Evolutionary conservation across 2,797 vertebrate species (phyloP).

Genomic region (Sebastes vulpes): DNA sequence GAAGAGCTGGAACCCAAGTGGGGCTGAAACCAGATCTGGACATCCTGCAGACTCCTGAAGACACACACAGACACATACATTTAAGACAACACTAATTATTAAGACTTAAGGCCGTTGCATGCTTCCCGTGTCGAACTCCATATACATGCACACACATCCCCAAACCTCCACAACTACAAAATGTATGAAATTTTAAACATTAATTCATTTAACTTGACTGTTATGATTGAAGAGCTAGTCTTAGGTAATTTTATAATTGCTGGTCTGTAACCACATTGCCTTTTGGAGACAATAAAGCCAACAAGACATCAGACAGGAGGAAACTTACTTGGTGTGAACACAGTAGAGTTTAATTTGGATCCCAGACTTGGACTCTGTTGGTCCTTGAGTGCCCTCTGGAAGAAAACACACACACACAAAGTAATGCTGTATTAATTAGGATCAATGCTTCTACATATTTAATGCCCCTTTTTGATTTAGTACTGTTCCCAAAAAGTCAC

Average conservation of each 20-base stretch:
- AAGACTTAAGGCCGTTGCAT: neutral
- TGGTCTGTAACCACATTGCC: neutral
- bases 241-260: neutral
- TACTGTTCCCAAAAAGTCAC: neutral
- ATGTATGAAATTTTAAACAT: neutral
- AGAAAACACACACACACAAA: constrained; percentile 15
- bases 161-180: neutral
- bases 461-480: neutral
- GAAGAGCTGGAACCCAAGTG: constrained; percentile 83
- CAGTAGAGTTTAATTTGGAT: constrained; percentile 99
- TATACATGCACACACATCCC: neutral
- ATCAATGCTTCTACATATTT: constrained; percentile 7
- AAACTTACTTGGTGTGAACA: constrained; percentile 97
- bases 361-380: constrained; percentile 91
- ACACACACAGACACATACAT: constrained; percentile 14
- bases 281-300: neutral
- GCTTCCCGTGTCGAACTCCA: neutral
- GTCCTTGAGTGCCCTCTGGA: constrained; percentile 92
- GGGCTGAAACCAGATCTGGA: constrained; percentile 98
- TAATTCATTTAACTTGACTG: neutral
- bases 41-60: constrained; percentile 94
- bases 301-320: neutral
- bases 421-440: neutral
- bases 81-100: neutral
- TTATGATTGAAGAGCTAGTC: neutral